phyloP scores from a whole-genome alignment of 2,888 invertebrate genomes.

The Abrostola triplasia region DNA sequence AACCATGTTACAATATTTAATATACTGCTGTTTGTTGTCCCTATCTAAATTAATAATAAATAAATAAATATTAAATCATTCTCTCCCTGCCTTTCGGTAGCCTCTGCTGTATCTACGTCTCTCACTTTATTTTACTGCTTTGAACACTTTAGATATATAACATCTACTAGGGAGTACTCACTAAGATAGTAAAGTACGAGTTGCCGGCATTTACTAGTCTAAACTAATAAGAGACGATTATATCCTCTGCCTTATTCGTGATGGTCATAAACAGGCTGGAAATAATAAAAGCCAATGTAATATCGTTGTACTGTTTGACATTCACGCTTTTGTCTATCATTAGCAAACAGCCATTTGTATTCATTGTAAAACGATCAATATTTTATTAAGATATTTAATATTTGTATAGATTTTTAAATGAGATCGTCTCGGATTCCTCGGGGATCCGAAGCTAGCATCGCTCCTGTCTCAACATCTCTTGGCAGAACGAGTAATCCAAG shows the following conservation, averaged over 20 bases:
- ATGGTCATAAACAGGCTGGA: not conserved
- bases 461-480: not conserved
- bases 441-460: no score
- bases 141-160: no score
- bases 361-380: not conserved
- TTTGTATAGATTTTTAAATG: slow-evolving; percentile 1
- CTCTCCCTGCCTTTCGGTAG: no score
- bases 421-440: not conserved
- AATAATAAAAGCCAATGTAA: not conserved
- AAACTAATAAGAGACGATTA: not conserved
- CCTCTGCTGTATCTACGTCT: no score
- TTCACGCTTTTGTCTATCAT: not conserved
- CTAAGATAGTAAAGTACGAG: no score
- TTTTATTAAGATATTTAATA: not conserved
- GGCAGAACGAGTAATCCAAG: not conserved
- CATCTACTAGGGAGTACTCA: no score
- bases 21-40: no score
- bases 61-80: no score
- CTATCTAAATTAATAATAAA: no score
- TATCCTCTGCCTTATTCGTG: not conserved
- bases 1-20: no score
- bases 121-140: no score
- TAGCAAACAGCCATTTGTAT: not conserved
- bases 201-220: not conserved
- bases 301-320: not conserved